Conservation (phyloP, 2,113 vertebrate genomes). For the Trichechus manatus region DNA sequence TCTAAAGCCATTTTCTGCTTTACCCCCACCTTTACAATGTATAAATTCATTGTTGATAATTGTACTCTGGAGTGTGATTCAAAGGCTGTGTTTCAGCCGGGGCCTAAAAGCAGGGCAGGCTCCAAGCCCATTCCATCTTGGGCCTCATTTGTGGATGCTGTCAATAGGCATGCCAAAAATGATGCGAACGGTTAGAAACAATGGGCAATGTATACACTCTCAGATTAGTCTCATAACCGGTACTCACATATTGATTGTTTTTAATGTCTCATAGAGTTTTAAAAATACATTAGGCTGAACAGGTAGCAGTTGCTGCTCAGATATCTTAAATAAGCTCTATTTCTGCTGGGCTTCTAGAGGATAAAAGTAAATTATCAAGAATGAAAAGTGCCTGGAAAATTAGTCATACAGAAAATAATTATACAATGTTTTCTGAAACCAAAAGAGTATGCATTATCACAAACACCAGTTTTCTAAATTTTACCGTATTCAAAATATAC, state of each 20-base stretch:
- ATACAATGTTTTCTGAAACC: constrained; percentile 16
- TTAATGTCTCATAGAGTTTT: constrained; percentile 3
- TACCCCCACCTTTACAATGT: constrained; percentile 27
- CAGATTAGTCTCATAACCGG: background rate
- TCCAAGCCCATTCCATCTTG: constrained; percentile 34
- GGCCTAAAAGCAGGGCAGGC: constrained; percentile 57
- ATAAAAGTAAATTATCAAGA: constrained; percentile 63
- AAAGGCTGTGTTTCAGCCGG: constrained; percentile 68
- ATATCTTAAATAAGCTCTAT: constrained; percentile 58
- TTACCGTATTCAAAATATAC: background rate
- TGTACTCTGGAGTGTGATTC: constrained; percentile 72
- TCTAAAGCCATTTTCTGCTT: constrained; percentile 61
- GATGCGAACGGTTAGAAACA: background rate
- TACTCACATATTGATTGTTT: constrained; percentile 11
- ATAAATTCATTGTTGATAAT: constrained; percentile 69
- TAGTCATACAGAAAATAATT: constrained; percentile 49
- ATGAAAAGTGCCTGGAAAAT: constrained; percentile 56
- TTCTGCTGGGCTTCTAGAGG: constrained; percentile 53
- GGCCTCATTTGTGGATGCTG: background rate
- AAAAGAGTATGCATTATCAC: constrained; percentile 11
- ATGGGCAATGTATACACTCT: background rate
- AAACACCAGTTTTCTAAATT: constrained; percentile 41
- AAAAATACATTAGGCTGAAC: constrained; percentile 44
- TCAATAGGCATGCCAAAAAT: background rate
- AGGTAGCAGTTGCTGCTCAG: constrained; percentile 47